phyloP scores from a whole-genome alignment of 2,888 invertebrate species.

The Drosophila incognita region DNA sequence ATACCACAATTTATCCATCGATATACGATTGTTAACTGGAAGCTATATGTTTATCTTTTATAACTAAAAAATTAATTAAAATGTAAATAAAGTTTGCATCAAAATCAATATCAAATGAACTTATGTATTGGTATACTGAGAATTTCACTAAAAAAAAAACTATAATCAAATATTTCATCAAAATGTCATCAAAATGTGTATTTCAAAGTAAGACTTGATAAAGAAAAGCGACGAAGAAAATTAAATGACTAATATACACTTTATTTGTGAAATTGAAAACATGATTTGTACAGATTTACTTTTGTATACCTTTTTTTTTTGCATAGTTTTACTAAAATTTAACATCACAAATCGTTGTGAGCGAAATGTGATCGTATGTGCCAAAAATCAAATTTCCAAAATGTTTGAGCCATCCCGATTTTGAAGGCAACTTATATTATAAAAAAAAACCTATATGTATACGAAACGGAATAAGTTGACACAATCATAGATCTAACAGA shows the following conservation, averaged over 20 bases:
- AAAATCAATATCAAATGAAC: not conserved
- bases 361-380: not conserved
- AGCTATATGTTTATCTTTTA: not conserved
- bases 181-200: too few relatives aligned
- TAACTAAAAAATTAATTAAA: not conserved
- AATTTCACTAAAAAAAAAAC: not conserved
- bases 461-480: not conserved
- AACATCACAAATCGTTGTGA: not conserved
- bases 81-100: not conserved
- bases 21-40: not conserved
- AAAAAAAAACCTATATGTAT: not conserved
- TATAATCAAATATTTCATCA: not conserved
- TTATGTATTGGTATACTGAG: not conserved
- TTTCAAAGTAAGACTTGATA: not conserved
- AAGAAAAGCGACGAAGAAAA: not conserved
- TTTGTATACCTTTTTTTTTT: not conserved
- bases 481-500: not conserved
- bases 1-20: not conserved
- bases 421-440: not conserved
- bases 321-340: not conserved
- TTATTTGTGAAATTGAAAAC: not conserved
- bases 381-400: not conserved
- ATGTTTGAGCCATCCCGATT: not conserved
- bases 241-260: not conserved
- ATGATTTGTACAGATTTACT: not conserved